A percentile compares a stretch with the other conserved stretches of the same genome.
These are phyloP conservation scores for Epistrophe eligans DNA, from an alignment of 2,888 invertebrate species.

Conservation along the genomic window DNA sequence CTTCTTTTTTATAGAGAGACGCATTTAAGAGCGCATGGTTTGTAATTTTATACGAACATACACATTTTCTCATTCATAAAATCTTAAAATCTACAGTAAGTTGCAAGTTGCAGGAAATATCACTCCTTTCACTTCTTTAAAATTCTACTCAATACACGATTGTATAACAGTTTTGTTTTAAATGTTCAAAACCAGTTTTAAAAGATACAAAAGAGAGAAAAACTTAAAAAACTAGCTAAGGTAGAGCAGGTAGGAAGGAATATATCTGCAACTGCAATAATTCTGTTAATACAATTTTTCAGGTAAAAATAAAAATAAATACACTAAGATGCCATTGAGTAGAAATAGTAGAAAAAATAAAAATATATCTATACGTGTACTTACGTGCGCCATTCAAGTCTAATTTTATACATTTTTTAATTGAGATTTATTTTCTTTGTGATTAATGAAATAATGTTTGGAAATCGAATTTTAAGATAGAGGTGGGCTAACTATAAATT, in stretches of 20 bases:
- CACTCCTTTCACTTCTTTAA: neutral
- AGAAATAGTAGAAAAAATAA: neutral
- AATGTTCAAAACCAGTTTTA: conserved; percentile 21
- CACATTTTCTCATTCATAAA: neutral
- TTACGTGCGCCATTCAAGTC: neutral
- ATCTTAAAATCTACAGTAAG: too few relatives aligned
- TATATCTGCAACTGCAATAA: neutral
- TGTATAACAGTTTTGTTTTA: conserved; percentile 26
- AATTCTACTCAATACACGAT: neutral
- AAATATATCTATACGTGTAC: neutral
- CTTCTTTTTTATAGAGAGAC: too few relatives aligned
- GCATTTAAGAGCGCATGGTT: neutral
- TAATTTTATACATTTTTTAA: neutral
- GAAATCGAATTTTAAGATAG: neutral
- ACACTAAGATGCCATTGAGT: neutral
- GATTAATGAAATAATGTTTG: neutral
- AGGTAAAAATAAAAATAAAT: conserved; percentile 4
- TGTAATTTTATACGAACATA: neutral
- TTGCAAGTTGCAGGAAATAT: neutral
- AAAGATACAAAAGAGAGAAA: neutral
- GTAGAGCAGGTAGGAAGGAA: too few relatives aligned
- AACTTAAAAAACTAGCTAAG: neutral
- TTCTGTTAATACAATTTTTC: neutral
- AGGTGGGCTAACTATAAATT: too few relatives aligned
- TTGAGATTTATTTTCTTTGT: neutral